A percentile compares a stretch with the other conserved stretches of the same genome.
Evolutionary conservation across 2,797 vertebrate species (phyloP).

Genomic region (Orestias chungarensis): DNA sequence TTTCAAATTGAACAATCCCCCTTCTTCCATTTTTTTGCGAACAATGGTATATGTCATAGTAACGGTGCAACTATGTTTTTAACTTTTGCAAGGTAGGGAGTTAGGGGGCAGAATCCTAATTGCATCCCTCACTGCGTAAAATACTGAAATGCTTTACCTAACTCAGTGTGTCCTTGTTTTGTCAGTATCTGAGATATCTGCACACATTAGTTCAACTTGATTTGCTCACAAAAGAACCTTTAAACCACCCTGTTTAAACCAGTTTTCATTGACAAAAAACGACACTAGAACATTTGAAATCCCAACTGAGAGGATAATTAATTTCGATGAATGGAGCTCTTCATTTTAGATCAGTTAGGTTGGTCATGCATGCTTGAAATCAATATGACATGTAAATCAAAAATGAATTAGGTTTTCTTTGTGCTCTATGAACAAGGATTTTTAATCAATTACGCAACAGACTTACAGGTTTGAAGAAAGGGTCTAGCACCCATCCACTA

Average conservation of each 20-base stretch:
- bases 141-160: background rate
- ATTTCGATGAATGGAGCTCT: slow-evolving; percentile 55
- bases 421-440: slow-evolving; percentile 71
- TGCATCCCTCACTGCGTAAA: background rate
- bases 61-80: too few relatives aligned
- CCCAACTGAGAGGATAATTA: slow-evolving; percentile 71
- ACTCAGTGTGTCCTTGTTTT: background rate
- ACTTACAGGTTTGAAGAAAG: slow-evolving; percentile 60
- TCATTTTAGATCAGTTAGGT: slow-evolving; percentile 47
- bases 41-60: too few relatives aligned
- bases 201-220: slow-evolving; percentile 42
- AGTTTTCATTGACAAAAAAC: slow-evolving; percentile 54
- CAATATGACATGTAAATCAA: slow-evolving; percentile 74
- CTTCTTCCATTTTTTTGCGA: too few relatives aligned
- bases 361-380: slow-evolving; percentile 74
- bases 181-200: background rate
- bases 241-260: slow-evolving; percentile 38
- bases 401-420: slow-evolving; percentile 77
- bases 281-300: slow-evolving; percentile 59
- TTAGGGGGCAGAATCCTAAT: too few relatives aligned
- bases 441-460: slow-evolving; percentile 66
- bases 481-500: slow-evolving; percentile 49
- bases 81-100: too few relatives aligned
- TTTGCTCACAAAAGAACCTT: slow-evolving; percentile 41
- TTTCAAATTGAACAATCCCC: too few relatives aligned